Conservation (phyloP, 1,140 invertebrate species). For the Eumaeus atala region DNA sequence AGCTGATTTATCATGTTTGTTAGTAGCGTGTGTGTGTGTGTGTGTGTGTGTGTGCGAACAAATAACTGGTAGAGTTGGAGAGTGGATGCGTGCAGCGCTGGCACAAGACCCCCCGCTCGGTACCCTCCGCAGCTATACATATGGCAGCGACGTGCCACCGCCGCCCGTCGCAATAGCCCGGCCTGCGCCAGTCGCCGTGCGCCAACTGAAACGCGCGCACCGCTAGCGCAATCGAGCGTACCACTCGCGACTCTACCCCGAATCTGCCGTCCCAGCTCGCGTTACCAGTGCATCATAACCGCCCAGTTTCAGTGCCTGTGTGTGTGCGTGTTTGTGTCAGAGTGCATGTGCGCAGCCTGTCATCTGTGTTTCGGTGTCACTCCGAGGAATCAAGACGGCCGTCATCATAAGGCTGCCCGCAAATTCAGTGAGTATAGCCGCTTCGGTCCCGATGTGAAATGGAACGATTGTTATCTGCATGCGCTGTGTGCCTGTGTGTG, state of each 20-base stretch:
- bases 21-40: slow-evolving; percentile 26
- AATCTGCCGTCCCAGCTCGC: slow-evolving; percentile 32
- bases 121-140: slow-evolving; percentile 63
- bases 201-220: slow-evolving; percentile 72
- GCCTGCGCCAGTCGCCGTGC: slow-evolving; percentile 69
- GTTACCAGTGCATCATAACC: slow-evolving; percentile 32
- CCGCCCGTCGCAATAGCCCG: slow-evolving; percentile 64
- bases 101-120: slow-evolving; percentile 53
- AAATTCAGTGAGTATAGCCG: slow-evolving; percentile 66
- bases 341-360: slow-evolving; percentile 49
- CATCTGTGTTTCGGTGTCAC: slow-evolving; percentile 46
- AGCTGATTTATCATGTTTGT: slow-evolving; percentile 35
- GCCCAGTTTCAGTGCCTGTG: slow-evolving; percentile 25
- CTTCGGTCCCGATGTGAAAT: slow-evolving; percentile 68
- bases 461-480: slow-evolving; percentile 70
- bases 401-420: slow-evolving; percentile 70
- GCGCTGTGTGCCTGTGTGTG: slow-evolving; percentile 39
- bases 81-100: slow-evolving; percentile 52
- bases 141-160: slow-evolving; percentile 57
- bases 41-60: slow-evolving; percentile 33
- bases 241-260: slow-evolving; percentile 39
- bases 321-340: slow-evolving; percentile 46
- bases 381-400: slow-evolving; percentile 58
- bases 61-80: slow-evolving; percentile 54
- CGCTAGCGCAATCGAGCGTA: slow-evolving; percentile 62